These are phyloP conservation scores for Anthonomus grandis DNA, from an alignment of 1,140 invertebrate genomes.

Conservation along the genomic window DNA sequence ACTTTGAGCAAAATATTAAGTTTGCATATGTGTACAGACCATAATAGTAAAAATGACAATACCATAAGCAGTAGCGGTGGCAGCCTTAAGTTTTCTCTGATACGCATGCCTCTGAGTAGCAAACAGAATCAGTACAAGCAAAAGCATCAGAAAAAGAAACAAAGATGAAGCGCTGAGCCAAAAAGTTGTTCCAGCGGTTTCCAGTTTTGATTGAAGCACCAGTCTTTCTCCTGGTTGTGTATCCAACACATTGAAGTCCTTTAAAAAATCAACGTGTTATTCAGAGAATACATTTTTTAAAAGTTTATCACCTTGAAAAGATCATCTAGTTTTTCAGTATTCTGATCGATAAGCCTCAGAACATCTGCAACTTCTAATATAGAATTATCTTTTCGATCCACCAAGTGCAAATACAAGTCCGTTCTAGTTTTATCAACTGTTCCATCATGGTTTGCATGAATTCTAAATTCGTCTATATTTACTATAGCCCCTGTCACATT, in stretches of 20 bases:
- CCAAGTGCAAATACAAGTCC: slow-evolving; percentile 90
- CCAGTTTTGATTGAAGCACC: slow-evolving; percentile 52
- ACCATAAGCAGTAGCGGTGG: slow-evolving; percentile 90
- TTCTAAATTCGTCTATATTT: slow-evolving; percentile 89
- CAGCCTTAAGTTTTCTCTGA: slow-evolving; percentile 84
- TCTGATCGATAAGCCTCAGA: slow-evolving; percentile 81
- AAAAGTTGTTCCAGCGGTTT: slow-evolving; percentile 55
- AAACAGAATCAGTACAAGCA: slow-evolving; percentile 75
- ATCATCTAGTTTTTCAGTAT: slow-evolving; percentile 83
- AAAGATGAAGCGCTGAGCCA: slow-evolving; percentile 79
- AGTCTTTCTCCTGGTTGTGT: slow-evolving; percentile 75
- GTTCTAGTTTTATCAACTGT: slow-evolving; percentile 92
- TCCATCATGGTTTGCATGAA: slow-evolving; percentile 88
- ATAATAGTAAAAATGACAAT: no score
- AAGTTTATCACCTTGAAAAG: slow-evolving; percentile 72
- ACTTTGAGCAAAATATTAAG: no score
- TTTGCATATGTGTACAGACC: slow-evolving; percentile 29
- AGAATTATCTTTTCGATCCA: slow-evolving; percentile 84
- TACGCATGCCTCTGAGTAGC: slow-evolving; percentile 80
- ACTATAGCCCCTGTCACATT: slow-evolving; percentile 88
- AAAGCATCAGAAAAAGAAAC: slow-evolving; percentile 72
- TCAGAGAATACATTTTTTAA: slow-evolving; percentile 1
- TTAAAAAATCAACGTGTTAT: slow-evolving; percentile 2
- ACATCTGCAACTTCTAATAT: slow-evolving; percentile 85
- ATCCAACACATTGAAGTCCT: slow-evolving; percentile 86